Base-by-base conservation (phyloP, 1,140 invertebrate genomes). In the Bathynomus jamesi region DNA sequence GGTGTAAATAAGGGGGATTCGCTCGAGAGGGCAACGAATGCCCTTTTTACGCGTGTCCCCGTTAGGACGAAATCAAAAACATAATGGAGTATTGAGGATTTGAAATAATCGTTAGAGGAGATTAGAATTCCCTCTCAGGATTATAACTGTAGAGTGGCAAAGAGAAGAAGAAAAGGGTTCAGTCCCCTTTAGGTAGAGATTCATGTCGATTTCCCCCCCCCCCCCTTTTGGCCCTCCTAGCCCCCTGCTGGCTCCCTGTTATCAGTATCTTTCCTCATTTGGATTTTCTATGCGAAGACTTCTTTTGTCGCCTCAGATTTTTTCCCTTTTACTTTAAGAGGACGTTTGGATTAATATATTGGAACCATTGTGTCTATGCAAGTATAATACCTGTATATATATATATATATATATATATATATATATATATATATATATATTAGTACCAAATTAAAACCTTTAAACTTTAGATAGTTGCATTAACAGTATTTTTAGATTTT, bases 41-140 rank as follows among this genome's bases (percentile, higher is more conserved):
- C 32, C 32, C 17, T 8, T 8, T 40, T 17, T 40, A 40, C 32
- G 7, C 17, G 32, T 40, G 17, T 40, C 21, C 21, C 11, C 21
- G 40, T 53, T 21, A 17, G 40, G 13, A 53, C 40, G 21, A 5
- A 53, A 53, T 53, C 40, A 53, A 53, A 53, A 53, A 53, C 5
- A 53, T 53, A 53, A 53, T 53, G 40, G 40, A 53, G 40, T 53
- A 53, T 53, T 53, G 40, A 53, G 40, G 40, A 53, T 53, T 53
- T 5, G 40, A 21, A 53, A 53, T 53, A 17, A 53, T 53, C 40
- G 40, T 53, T 53, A 21, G 13, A 53, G 21, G 40, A 53, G 40
- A 53, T 53, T 53, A 53, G 2, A 1, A 21, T 53, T 3, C 21
- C 2, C 40, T 3, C 40, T 53, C 11, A 53, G 40, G 5, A 53